A percentile compares a stretch with the other conserved stretches of the same genome.
phyloP scores from a whole-genome alignment of 2,797 vertebrate species.

The Ctenopoma multispine region DNA sequence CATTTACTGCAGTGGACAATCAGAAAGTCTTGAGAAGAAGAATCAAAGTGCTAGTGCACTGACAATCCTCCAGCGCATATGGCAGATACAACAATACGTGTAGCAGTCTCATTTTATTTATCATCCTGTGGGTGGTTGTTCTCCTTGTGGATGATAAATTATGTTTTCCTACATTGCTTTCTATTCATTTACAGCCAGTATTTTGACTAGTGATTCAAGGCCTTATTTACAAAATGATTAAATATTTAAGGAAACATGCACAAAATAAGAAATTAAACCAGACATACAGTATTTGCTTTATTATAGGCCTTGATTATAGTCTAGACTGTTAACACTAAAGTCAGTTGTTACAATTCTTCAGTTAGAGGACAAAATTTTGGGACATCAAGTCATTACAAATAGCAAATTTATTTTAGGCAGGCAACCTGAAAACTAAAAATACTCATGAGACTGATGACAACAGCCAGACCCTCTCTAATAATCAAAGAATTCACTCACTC shows the following conservation, averaged over 20 bases:
- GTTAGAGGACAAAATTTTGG: not conserved
- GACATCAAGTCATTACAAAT: not conserved
- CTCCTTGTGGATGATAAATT: not conserved
- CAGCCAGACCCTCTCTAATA: not conserved
- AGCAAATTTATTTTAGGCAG: not conserved
- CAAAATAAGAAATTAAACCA: no score
- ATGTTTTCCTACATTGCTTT: not conserved
- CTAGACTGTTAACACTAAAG: not conserved
- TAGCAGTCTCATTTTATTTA: not conserved
- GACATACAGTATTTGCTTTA: not conserved
- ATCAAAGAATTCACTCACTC: constrained; percentile 7
- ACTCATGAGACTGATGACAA: not conserved
- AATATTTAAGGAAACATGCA: not conserved
- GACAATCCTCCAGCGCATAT: not conserved
- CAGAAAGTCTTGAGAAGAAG: not conserved
- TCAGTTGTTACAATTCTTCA: not conserved
- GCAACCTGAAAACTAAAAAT: not conserved
- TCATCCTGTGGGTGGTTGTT: not conserved
- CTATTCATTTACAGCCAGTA: not conserved
- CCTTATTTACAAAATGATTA: constrained; percentile 6
- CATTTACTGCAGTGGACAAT: not conserved
- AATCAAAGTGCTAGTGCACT: no score
- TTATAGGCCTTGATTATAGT: not conserved
- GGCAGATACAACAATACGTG: not conserved
- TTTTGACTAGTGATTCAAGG: not conserved